phyloP scores from a whole-genome alignment of 2,888 invertebrate species.

The Escarpia spicata region DNA sequence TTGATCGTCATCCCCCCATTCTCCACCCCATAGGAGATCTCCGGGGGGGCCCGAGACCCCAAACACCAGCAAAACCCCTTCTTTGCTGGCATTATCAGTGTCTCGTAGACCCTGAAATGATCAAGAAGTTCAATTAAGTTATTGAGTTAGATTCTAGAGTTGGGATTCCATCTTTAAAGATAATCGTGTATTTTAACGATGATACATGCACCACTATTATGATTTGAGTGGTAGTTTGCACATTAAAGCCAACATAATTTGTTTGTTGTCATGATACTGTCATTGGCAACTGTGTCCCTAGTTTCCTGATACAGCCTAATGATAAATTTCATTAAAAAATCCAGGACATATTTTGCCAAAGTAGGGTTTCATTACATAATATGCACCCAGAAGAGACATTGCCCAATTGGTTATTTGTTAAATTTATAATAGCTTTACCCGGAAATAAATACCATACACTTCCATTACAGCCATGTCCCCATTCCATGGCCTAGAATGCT shows the following conservation, averaged over 20 bases:
- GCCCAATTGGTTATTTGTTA: neutral
- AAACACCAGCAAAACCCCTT: constrained; percentile 64
- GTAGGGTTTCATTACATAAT: neutral
- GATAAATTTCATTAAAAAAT: neutral
- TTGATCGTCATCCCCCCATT: constrained; percentile 74
- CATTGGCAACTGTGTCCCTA: neutral
- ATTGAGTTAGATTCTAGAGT: neutral
- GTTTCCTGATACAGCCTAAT: no score
- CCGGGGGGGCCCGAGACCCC: constrained; percentile 85
- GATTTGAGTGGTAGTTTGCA: neutral
- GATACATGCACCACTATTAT: neutral
- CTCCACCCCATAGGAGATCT: constrained; percentile 93
- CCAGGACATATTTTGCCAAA: neutral
- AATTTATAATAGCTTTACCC: neutral
- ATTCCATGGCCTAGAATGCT: neutral
- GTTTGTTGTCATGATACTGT: neutral
- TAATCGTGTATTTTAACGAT: neutral
- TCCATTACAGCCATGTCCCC: neutral
- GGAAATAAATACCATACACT: neutral
- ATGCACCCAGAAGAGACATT: neutral
- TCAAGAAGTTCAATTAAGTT: neutral
- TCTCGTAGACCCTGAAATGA: constrained; percentile 7
- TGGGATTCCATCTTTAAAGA: neutral
- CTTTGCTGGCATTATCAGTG: constrained; percentile 37
- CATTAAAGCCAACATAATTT: neutral